These are phyloP conservation scores for Chymomyza procnemis DNA, from an alignment of 2,888 invertebrate species.

Conservation along the genomic window DNA sequence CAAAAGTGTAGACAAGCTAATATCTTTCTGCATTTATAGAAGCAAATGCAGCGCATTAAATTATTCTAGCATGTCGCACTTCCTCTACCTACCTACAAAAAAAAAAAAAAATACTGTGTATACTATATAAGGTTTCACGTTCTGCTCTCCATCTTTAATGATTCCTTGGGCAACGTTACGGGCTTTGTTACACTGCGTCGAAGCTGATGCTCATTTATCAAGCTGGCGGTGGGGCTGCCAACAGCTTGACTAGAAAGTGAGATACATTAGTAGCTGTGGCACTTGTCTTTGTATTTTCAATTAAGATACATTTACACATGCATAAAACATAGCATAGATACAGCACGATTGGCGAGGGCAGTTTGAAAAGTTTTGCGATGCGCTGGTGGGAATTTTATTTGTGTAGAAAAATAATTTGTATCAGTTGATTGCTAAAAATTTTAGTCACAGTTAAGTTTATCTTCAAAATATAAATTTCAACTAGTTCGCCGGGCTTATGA, in stretches of 20 bases:
- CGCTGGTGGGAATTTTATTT: too few relatives aligned
- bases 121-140: not conserved
- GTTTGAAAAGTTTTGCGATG: too few relatives aligned
- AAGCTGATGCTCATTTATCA: not conserved
- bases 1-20: not conserved
- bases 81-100: not conserved
- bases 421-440: too few relatives aligned
- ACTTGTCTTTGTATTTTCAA: slow-evolving; percentile 23
- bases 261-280: not conserved
- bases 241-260: not conserved
- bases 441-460: too few relatives aligned
- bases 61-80: not conserved
- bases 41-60: not conserved
- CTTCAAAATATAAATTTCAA: too few relatives aligned
- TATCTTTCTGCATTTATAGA: not conserved
- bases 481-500: too few relatives aligned
- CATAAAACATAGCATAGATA: not conserved
- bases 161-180: not conserved
- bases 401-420: too few relatives aligned
- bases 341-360: not conserved
- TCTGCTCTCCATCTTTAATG: not conserved
- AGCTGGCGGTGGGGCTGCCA: not conserved
- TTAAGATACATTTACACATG: slow-evolving; percentile 9
- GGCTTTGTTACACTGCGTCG: not conserved
- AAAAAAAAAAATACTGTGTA: too few relatives aligned